Evolutionary conservation across 2,113 vertebrate species (phyloP).

Genomic region (Merops nubicus): DNA sequence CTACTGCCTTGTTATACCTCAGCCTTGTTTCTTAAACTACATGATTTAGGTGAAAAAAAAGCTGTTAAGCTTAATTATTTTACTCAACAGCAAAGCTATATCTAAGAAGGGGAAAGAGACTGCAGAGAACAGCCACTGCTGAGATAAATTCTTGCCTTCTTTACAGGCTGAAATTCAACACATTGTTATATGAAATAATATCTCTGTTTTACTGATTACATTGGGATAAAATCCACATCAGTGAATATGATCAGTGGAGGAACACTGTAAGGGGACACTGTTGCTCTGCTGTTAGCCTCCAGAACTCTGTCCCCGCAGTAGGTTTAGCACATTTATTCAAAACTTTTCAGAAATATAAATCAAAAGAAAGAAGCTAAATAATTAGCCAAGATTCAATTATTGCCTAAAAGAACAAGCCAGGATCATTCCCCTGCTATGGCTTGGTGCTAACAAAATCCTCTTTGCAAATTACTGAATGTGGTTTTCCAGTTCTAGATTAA

Average conservation of each 20-base stretch:
- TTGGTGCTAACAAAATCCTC: not conserved
- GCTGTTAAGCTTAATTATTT: not conserved
- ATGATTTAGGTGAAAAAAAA: not conserved
- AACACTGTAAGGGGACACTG: not conserved
- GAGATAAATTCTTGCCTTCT: not conserved
- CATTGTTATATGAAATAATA: not conserved
- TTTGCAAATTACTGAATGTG: not conserved
- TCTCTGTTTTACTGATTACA: not conserved
- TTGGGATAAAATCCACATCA: not conserved
- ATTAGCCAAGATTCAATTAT: not conserved
- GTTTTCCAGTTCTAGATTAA: not conserved
- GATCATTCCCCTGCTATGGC: not conserved
- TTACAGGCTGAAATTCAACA: not conserved
- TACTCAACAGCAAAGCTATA: not conserved
- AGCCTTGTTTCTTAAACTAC: not conserved
- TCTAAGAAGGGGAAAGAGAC: not conserved
- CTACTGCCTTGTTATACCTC: not conserved
- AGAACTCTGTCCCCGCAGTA: not conserved
- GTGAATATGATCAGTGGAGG: not conserved
- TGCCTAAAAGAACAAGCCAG: not conserved
- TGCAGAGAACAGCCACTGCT: not conserved
- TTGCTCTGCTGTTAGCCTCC: not conserved
- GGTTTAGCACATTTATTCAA: not conserved
- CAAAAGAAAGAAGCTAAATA: not conserved
- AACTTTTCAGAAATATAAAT: not conserved